These are phyloP conservation scores for Zhengitettix transpicula DNA, from an alignment of 2,888 invertebrate genomes.

Conservation along the genomic window DNA sequence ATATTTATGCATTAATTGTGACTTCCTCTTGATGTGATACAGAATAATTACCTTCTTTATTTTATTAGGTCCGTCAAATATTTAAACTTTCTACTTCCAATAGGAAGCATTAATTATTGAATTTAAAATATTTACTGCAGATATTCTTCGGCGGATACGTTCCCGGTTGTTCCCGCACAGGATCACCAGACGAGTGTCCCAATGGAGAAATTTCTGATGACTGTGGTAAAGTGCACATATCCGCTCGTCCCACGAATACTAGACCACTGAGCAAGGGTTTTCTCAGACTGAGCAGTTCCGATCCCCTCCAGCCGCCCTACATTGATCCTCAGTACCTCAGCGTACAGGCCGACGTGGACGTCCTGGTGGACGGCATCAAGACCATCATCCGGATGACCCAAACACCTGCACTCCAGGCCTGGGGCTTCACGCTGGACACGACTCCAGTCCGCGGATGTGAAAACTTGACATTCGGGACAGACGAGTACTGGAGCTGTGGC, in stretches of 20 bases:
- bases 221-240: not conserved
- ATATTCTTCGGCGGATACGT: constrained; percentile 47
- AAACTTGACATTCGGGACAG: constrained; percentile 11
- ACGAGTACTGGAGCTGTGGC: constrained; percentile 18
- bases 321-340: constrained; percentile 34
- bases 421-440: constrained; percentile 14
- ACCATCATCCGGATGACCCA: constrained; percentile 23
- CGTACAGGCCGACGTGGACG: constrained; percentile 26
- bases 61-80: too few species aligned
- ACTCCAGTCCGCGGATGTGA: constrained; percentile 14
- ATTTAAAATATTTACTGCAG: constrained; percentile 22
- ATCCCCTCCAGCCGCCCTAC: constrained; percentile 31
- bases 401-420: constrained; percentile 14
- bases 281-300: constrained; percentile 23
- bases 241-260: constrained; percentile 17
- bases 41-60: too few species aligned
- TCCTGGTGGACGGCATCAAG: constrained; percentile 43
- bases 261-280: constrained; percentile 21
- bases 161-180: constrained; percentile 38
- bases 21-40: too few species aligned
- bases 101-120: too few species aligned
- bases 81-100: too few species aligned
- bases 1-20: too few species aligned
- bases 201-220: not conserved
- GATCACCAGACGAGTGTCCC: constrained; percentile 21